phyloP scores from a whole-genome alignment of 2,113 vertebrate genomes.

The Callopanchax toddi region DNA sequence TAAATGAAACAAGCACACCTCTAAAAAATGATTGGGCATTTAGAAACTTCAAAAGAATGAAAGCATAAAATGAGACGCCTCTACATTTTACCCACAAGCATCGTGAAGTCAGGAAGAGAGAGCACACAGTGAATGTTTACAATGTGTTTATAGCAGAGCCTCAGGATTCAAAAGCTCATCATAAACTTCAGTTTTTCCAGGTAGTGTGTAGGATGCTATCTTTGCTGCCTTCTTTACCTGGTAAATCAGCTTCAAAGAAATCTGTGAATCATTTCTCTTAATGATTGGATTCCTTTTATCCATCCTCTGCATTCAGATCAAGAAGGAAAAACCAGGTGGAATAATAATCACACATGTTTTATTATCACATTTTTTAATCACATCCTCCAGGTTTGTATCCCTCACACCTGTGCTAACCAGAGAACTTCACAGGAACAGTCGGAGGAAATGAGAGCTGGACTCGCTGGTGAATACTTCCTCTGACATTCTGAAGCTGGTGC shows the following conservation, averaged over 20 bases:
- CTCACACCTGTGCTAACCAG: slow-evolving; percentile 14
- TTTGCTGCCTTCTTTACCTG: slow-evolving; percentile 15
- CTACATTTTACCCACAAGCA: too few relatives aligned
- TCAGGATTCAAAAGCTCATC: slow-evolving; percentile 7
- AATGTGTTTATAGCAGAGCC: not conserved
- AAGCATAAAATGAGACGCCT: too few relatives aligned
- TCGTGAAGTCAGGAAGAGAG: not conserved
- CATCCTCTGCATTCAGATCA: slow-evolving; percentile 14
- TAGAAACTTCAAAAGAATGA: too few relatives aligned
- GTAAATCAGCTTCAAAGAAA: slow-evolving; percentile 22
- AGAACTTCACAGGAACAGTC: slow-evolving; percentile 14
- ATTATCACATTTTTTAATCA: slow-evolving; percentile 36
- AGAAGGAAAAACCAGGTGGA: slow-evolving; percentile 24
- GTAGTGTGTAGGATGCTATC: slow-evolving; percentile 12
- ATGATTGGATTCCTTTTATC: slow-evolving; percentile 2
- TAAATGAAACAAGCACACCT: too few relatives aligned
- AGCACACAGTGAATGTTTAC: not conserved
- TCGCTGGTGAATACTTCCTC: not conserved
- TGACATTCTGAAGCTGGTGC: slow-evolving; percentile 19
- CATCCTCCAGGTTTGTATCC: slow-evolving; percentile 21
- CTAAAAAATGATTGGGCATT: too few relatives aligned
- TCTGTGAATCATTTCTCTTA: slow-evolving; percentile 24
- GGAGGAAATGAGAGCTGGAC: not conserved
- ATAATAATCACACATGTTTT: slow-evolving; percentile 18
- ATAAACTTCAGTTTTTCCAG: slow-evolving; percentile 17